Conservation (phyloP, 2,113 vertebrate genomes). For the Arvicanthis niloticus region DNA sequence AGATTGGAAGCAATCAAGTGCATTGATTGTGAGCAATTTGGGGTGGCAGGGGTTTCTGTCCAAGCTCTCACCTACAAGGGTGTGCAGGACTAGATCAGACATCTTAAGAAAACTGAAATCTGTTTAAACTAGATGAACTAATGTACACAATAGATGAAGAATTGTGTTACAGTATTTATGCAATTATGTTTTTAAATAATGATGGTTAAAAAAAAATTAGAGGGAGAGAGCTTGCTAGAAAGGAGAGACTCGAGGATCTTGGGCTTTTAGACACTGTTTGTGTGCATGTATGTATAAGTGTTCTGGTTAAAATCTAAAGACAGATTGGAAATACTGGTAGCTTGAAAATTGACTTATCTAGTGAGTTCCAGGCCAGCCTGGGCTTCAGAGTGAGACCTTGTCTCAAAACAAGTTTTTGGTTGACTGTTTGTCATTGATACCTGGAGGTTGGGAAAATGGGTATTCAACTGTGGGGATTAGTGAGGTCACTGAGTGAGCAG, state of each 20-base stretch:
- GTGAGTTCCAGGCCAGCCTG: neutral
- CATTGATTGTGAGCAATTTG: slow-evolving; percentile 23
- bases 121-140: slow-evolving; percentile 48
- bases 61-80: neutral
- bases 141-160: slow-evolving; percentile 18
- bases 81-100: slow-evolving; percentile 11
- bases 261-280: neutral
- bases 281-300: neutral
- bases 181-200: slow-evolving; percentile 50
- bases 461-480: neutral
- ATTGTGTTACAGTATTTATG: slow-evolving; percentile 11
- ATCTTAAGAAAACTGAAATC: slow-evolving; percentile 35
- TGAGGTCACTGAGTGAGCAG: neutral
- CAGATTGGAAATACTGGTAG: neutral
- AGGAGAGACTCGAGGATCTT: slow-evolving; percentile 1
- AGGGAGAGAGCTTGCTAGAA: neutral
- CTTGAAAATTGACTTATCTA: slow-evolving; percentile 46
- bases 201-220: neutral
- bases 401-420: neutral
- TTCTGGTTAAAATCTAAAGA: neutral
- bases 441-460: neutral
- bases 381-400: neutral
- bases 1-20: slow-evolving; percentile 9
- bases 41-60: neutral
- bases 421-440: slow-evolving; percentile 10